Base-by-base conservation (phyloP, 2,888 invertebrate genomes). In the Hofmannophila pseudospretella region DNA sequence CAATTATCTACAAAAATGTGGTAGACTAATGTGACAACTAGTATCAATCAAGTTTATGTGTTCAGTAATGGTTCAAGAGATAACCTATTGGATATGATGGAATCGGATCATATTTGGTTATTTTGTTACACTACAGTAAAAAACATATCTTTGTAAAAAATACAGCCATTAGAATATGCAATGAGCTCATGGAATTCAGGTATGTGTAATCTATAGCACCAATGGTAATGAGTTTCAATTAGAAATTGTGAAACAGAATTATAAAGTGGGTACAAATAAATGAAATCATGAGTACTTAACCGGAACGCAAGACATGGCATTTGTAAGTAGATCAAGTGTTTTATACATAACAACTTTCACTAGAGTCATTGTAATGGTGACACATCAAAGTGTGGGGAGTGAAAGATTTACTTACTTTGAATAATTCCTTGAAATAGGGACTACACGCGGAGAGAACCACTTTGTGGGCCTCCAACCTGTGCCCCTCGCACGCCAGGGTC, bases 401-500 rank as follows among this genome's bases (percentile, higher is more conserved):
- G 79, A 85, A 84, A 84, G 81, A 84, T 77, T 68, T 67, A 86
- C 90, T 90, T 90, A 93, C 93, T 91, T 93, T 93, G 86, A 94
- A 93, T 67, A 94, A 88, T 86, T 93, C 93, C 89, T 94, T 94
- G 88, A 95, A 94, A 88, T 94, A 94, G 58, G 94, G 94, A 85
- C 94, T 94, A 88, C 94, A 95, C 55, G 95, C 95, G 48, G 94
- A 94, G 53, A 95, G 89, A 62, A 93, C 93, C 78, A 95, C 92
- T 89, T 94, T 94, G 88, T 95, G 95, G 58, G 95, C 95, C 85
- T 93, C 93, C 68, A 95, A 88, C 73, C 92, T 90, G 80, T 92
- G 91, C 58, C 94, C 95, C 72, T 94, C 94, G 85, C 94, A 94
- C 65, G 94, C 94, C 76, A 95, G 90, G 61, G 94, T 95, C 72